A percentile compares a stretch with the other conserved stretches of the same genome.
Evolutionary conservation across 2,888 invertebrate species (phyloP).

Genomic region (Nephrotoma flavescens): DNA sequence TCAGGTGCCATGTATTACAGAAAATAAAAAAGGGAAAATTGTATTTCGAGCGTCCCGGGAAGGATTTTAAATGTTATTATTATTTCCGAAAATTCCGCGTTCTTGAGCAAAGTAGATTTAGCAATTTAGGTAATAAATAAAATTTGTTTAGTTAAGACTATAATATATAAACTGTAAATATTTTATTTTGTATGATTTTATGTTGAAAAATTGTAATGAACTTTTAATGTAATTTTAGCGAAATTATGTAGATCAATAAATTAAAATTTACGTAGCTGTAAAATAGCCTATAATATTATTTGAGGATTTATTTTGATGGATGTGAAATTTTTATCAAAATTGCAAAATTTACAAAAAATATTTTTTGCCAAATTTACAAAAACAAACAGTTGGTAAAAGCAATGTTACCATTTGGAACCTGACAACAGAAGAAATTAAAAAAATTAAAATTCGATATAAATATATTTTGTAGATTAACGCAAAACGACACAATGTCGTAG

Average conservation of each 20-base stretch:
- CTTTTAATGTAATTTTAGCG: not conserved
- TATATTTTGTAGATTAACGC: too few species aligned
- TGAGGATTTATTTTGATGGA: too few species aligned
- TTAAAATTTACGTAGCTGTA: not conserved
- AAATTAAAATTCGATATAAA: too few species aligned
- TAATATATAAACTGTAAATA: not conserved
- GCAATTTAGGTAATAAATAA: not conserved
- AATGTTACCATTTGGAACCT: too few species aligned
- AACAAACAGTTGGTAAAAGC: too few species aligned
- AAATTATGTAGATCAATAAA: not conserved
- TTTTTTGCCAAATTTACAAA: too few species aligned
- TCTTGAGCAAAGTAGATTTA: not conserved
- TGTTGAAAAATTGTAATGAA: not conserved
- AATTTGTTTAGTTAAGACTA: not conserved
- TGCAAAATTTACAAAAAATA: too few species aligned
- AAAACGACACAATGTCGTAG: too few species aligned
- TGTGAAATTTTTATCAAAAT: too few species aligned
- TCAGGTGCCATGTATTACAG: conserved; percentile 33
- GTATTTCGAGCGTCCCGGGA: conserved; percentile 2
- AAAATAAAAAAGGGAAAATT: conserved; percentile 5
- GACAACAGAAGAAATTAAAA: too few species aligned
- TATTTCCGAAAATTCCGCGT: too few species aligned
- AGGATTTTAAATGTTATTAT: conserved; percentile 6
- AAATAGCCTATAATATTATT: too few species aligned
- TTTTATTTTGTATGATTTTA: not conserved